Evolutionary conservation across 2,113 vertebrate species (phyloP).

Genomic region (Daboia siamensis): DNA sequence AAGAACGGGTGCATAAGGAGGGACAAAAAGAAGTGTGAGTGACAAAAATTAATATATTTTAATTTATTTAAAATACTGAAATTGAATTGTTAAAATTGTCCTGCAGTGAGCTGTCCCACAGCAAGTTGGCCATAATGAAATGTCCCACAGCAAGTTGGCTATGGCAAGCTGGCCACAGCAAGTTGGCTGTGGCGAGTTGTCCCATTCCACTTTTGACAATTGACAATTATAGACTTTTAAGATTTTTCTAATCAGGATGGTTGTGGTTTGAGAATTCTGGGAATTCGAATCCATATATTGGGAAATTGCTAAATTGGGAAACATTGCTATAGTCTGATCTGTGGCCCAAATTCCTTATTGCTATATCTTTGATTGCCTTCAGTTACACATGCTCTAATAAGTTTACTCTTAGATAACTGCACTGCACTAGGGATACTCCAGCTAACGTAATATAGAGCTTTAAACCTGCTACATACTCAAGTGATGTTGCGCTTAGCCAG

Average conservation of each 20-base stretch:
- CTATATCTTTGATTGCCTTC: neutral
- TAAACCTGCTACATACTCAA: neutral
- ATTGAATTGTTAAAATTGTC: too few relatives aligned
- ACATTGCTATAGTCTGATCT: neutral
- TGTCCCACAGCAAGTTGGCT: too few relatives aligned
- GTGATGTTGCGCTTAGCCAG: neutral
- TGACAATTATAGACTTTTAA: neutral
- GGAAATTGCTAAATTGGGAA: neutral
- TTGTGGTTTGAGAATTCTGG: neutral
- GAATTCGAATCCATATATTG: neutral
- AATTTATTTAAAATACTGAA: too few relatives aligned
- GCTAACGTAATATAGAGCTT: neutral
- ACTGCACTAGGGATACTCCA: neutral
- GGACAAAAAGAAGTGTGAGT: too few relatives aligned
- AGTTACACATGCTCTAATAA: neutral
- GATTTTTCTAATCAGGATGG: neutral
- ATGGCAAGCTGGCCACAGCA: too few relatives aligned
- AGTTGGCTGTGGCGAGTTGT: too few relatives aligned
- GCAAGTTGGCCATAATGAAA: too few relatives aligned
- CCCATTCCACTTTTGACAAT: neutral
- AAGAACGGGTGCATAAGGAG: too few relatives aligned
- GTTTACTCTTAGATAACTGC: neutral
- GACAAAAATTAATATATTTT: too few relatives aligned
- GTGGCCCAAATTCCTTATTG: neutral
- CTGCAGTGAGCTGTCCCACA: too few relatives aligned